A percentile compares a stretch with the other conserved stretches of the same genome.
Conservation (phyloP, 2,888 invertebrate genomes). For the Sminthurinus aureus region DNA sequence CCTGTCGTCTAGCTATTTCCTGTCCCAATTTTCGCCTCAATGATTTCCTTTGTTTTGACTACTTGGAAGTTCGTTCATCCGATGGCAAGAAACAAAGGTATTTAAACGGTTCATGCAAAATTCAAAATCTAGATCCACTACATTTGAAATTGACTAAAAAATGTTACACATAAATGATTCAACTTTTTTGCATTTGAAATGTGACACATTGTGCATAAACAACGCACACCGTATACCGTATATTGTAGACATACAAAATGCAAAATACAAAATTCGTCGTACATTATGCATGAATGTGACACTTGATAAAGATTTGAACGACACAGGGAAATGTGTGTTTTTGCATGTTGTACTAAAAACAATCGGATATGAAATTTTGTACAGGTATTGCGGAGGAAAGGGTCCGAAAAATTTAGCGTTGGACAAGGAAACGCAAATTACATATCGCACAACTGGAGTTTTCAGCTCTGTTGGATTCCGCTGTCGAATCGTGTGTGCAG, state of each 20-base stretch:
- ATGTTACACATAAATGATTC: too few relatives aligned
- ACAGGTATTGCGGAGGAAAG: constrained; percentile 19
- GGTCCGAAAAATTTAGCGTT: not conserved
- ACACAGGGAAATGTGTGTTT: not conserved
- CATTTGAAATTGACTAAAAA: too few relatives aligned
- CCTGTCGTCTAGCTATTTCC: constrained; percentile 32
- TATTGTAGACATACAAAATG: too few relatives aligned
- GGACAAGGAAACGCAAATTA: not conserved
- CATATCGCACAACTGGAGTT: constrained; percentile 1
- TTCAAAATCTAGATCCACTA: too few relatives aligned
- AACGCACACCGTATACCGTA: too few relatives aligned
- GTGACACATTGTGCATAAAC: too few relatives aligned
- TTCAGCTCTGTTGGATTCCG: constrained; percentile 25
- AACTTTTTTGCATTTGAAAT: too few relatives aligned
- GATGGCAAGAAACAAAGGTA: not conserved
- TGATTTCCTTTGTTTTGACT: constrained; percentile 54
- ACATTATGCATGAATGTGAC: constrained; percentile 40
- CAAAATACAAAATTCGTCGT: too few relatives aligned
- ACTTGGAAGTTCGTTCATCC: constrained; percentile 41
- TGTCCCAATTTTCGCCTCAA: constrained; percentile 51
- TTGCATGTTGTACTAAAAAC: not conserved
- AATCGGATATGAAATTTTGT: not conserved
- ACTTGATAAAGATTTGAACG: not conserved
- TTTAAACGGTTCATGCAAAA: too few relatives aligned
- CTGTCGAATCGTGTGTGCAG: constrained; percentile 10